Evolutionary conservation across 2,888 invertebrate species (phyloP).

Genomic region (Cerceris rybyensis): DNA sequence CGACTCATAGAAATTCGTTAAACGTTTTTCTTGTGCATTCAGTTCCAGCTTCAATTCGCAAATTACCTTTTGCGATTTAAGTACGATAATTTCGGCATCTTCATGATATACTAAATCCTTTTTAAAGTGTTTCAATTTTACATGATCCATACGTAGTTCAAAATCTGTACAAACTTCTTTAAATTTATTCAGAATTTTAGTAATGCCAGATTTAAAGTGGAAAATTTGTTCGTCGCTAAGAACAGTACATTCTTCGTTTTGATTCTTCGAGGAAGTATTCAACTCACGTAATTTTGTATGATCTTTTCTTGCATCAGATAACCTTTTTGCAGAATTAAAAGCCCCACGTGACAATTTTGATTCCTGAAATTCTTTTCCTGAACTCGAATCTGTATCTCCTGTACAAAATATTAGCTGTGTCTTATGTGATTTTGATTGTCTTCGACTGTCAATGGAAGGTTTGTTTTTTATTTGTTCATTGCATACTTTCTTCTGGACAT

Average conservation of each 20-base stretch:
- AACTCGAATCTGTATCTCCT: constrained; percentile 61
- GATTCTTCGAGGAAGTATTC: constrained; percentile 29
- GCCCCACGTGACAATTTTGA: constrained; percentile 28
- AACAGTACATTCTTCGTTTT: constrained; percentile 14
- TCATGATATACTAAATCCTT: constrained; percentile 44
- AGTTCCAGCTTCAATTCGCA: constrained; percentile 40
- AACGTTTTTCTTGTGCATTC: constrained; percentile 45
- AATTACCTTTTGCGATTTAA: constrained; percentile 52
- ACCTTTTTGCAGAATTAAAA: constrained; percentile 12
- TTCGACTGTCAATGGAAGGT: neutral
- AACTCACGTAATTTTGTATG: constrained; percentile 34
- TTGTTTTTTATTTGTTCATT: neutral
- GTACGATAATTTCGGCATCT: constrained; percentile 53
- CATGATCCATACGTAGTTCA: constrained; percentile 46
- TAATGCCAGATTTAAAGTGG: constrained; percentile 22
- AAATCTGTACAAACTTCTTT: constrained; percentile 37
- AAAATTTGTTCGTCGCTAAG: constrained; percentile 35
- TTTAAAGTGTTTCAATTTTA: constrained; percentile 47
- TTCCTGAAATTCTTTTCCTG: constrained; percentile 68
- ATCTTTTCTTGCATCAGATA: constrained; percentile 18
- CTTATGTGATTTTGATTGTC: neutral
- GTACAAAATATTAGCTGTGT: neutral
- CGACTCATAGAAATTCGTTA: constrained; percentile 54
- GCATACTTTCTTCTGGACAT: neutral
- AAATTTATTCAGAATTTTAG: constrained; percentile 38